Evolutionary conservation across 1,140 invertebrate genomes (phyloP), one percentile per base, ranked within the genome.

Genomic region (Drosophila parabipectinata): DNA sequence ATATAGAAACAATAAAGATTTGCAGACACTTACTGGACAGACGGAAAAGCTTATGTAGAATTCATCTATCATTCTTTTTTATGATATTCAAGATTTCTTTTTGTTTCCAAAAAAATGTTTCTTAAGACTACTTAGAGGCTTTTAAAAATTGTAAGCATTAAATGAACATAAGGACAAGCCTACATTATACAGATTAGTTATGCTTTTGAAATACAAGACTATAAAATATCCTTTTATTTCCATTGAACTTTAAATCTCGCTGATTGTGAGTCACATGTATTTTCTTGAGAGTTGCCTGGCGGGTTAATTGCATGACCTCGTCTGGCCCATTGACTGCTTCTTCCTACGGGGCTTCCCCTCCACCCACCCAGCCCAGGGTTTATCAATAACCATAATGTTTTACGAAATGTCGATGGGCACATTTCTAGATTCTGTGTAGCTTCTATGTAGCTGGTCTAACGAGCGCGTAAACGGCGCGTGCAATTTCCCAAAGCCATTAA

Each of bases 401-500:
- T 64, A 41, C 58, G 0, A 37, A 37, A 37, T 37, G 34, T 37
- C 55, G 66, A 79, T 75, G 62, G 34, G 60, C 51, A 69, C 64
- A 69, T 71, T 77, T 54, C 28, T 69, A 28, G 26, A 4, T 28
- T 28, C 26, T 28, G 6, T 28, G 26, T 28, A 28, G 26, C 15
- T 15, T 15, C 15, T 15, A 15, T 15, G 15, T 15, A 15, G 15
- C 26, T 28, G 26, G 26, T 78, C 81, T 85, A 85, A 87, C 83
- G 82, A 85, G 83, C 83, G 72, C 77, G 74, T 88, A 87, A 85
- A 82, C 82, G 82, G 82, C 64, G 78, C 83, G 83, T 87, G 83
- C 83, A 87, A 87, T 88, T 87, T 87, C 83, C 83, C 76, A 71
- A 87, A 82, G 68, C 83, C 83, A 88, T 87, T 87, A 88, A 87